phyloP scores from a whole-genome alignment of 2,888 invertebrate genomes.

The Lepidonotus clava region DNA sequence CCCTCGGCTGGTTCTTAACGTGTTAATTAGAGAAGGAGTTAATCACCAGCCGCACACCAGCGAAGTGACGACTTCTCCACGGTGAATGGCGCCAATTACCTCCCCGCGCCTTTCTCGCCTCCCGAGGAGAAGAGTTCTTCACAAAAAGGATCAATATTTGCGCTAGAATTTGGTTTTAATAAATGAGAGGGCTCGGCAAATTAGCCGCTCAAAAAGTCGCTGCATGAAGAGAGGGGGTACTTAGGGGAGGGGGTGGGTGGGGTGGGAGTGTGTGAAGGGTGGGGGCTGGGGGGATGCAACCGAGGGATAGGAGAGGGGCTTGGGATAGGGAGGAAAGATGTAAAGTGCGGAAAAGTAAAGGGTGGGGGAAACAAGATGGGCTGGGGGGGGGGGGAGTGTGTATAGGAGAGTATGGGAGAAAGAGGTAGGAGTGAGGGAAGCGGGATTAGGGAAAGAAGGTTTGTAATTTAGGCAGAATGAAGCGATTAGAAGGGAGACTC shows the following conservation, averaged over 20 bases:
- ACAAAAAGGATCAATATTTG: conserved; percentile 46
- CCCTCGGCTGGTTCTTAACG: not conserved
- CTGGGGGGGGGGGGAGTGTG: not conserved
- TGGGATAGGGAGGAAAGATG: not conserved
- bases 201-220: not conserved
- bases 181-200: conserved; percentile 42
- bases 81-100: conserved; percentile 43
- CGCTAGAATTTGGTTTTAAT: conserved; percentile 44
- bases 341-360: too few relatives aligned
- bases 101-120: not conserved
- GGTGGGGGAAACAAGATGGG: not conserved
- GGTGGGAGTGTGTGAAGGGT: not conserved
- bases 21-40: conserved; percentile 46
- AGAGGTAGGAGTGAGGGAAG: too few relatives aligned
- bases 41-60: conserved; percentile 25
- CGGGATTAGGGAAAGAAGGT: too few relatives aligned
- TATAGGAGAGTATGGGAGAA: not conserved
- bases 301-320: not conserved
- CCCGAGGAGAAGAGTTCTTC: too few relatives aligned
- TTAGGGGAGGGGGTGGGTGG: not conserved
- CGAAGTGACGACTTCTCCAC: conserved; percentile 40
- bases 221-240: not conserved
- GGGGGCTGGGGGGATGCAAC: not conserved
- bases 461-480: too few relatives aligned
- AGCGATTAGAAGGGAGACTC: too few relatives aligned